phyloP scores from a whole-genome alignment of 2,113 vertebrate genomes.

The Harpagus bidentatus region DNA sequence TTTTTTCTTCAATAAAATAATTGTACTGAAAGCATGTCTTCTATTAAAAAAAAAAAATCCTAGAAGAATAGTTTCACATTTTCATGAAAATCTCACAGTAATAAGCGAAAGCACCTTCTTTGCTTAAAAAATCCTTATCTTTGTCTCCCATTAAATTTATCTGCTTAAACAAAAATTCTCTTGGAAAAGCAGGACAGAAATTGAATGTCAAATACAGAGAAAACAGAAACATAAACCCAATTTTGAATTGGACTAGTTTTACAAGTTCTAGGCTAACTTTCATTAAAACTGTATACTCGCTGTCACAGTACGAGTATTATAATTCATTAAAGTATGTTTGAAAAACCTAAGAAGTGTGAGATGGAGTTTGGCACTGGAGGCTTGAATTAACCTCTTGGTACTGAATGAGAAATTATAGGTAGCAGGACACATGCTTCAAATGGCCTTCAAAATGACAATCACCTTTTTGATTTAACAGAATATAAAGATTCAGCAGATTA shows the following conservation, averaged over 20 bases:
- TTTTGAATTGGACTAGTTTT: not conserved
- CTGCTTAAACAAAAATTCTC: not conserved
- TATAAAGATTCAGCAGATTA: not conserved
- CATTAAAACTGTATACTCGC: not conserved
- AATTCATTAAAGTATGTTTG: not conserved
- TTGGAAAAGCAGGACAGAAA: not conserved
- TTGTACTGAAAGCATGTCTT: not conserved
- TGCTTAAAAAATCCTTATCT: not conserved
- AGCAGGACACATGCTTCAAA: not conserved
- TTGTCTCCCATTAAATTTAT: not conserved
- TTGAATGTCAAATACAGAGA: not conserved
- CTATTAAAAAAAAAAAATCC: not conserved
- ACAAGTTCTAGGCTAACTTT: not conserved
- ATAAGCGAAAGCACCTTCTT: not conserved
- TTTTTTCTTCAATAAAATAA: not conserved
- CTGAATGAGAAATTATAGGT: not conserved
- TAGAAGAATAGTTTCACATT: not conserved
- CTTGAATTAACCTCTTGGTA: not conserved
- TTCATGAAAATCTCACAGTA: not conserved
- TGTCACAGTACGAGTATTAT: not conserved
- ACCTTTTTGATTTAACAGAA: not conserved
- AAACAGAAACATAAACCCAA: not conserved
- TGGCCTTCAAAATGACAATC: not conserved
- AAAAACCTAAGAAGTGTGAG: not conserved
- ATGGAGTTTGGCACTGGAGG: not conserved